These are phyloP conservation scores for Silurus lanzhouensis DNA, from an alignment of 2,797 vertebrate genomes.

Conservation along the genomic window DNA sequence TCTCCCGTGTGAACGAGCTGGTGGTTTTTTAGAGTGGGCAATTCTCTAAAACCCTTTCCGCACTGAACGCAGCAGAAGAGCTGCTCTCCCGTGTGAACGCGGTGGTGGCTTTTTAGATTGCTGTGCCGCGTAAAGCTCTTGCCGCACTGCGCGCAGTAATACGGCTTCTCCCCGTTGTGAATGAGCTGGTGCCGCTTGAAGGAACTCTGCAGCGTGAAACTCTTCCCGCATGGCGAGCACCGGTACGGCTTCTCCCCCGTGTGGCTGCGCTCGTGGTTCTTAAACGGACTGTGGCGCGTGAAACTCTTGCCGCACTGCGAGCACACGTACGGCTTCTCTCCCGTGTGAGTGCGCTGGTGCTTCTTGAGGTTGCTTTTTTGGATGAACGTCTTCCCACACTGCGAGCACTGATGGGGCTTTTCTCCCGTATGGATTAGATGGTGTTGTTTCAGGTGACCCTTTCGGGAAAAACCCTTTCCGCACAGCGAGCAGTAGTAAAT, in stretches of 20 bases:
- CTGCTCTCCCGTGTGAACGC: constrained; percentile 1
- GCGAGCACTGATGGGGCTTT: background rate
- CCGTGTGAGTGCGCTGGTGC: constrained; percentile 6
- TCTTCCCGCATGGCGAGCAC: constrained; percentile 14
- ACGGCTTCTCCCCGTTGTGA: constrained; percentile 17
- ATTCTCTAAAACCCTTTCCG: background rate
- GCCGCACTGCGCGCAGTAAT: constrained; percentile 1
- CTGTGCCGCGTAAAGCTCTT: background rate
- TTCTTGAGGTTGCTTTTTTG: constrained; percentile 8
- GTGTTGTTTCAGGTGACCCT: constrained; percentile 17
- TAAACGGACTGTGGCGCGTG: background rate
- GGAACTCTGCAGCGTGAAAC: background rate
- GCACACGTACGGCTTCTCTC: constrained; percentile 3
- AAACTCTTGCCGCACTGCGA: background rate
- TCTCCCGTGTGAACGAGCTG: constrained; percentile 25
- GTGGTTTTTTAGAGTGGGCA: constrained; percentile 7
- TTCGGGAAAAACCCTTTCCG: constrained; percentile 3
- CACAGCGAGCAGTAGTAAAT: constrained; percentile 1
- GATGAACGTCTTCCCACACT: constrained; percentile 11
- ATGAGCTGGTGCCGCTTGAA: constrained; percentile 22
- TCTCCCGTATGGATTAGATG: constrained; percentile 2
- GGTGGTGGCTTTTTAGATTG: constrained; percentile 13
- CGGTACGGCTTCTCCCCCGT: constrained; percentile 16
- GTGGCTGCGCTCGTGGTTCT: constrained; percentile 15
- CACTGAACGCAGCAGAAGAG: background rate